These are phyloP conservation scores for Sinocyclocheilus maitianheensis DNA, from an alignment of 2,113 vertebrate species.

Conservation along the genomic window DNA sequence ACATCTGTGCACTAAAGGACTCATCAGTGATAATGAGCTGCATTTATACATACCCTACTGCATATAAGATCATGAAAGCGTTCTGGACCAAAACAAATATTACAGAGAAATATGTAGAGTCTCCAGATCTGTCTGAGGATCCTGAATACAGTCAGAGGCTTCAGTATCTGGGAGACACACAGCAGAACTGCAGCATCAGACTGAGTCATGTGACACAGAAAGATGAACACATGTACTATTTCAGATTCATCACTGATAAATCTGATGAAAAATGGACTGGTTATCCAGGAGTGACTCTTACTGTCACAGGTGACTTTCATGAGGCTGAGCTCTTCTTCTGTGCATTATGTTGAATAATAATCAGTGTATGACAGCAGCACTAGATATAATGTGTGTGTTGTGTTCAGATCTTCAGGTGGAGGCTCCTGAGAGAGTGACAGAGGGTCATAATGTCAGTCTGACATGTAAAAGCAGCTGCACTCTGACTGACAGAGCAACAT, in stretches of 20 bases:
- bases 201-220: slow-evolving; percentile 6
- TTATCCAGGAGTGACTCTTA: not conserved
- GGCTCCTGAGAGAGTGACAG: no score
- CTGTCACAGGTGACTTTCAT: not conserved
- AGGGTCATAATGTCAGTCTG: no score
- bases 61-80: not conserved
- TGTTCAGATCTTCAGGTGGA: no score
- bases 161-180: not conserved
- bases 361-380: not conserved
- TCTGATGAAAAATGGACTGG: not conserved
- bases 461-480: no score
- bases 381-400: no score
- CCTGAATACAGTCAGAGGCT: not conserved
- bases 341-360: not conserved
- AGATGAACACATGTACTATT: not conserved
- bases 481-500: no score
- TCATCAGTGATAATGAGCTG: not conserved
- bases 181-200: not conserved
- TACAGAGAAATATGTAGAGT: no score
- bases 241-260: not conserved
- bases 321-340: not conserved
- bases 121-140: no score
- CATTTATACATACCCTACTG: not conserved
- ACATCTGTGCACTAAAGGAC: not conserved
- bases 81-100: not conserved